Evolutionary conservation across 1,140 invertebrate genomes (phyloP), one percentile per base, ranked within the genome.

Genomic region (Eriosoma lanigerum): DNA sequence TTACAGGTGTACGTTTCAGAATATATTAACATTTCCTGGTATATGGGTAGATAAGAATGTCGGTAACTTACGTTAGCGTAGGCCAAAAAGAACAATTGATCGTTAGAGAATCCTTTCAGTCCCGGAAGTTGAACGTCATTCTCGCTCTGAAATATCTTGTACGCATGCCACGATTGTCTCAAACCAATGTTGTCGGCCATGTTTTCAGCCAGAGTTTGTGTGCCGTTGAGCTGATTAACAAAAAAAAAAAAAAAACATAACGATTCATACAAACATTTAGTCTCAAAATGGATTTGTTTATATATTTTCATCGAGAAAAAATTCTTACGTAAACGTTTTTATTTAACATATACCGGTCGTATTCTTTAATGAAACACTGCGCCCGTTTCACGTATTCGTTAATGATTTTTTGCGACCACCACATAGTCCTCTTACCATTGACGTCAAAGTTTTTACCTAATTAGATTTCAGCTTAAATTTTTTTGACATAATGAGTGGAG

Each of bases 121-220:
- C 94, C 94, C 0, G 94, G 93, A 32, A 96, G 85, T 81, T 88
- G 86, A 0, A 85, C 85, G 38, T 84, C 83, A 52, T 81, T 80
- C 87, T 84, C 81, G 87, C 87, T 44, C 86, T 85, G 15, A 89
- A 87, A 86, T 90, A 91, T 78, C 54, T 82, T 80, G 82, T 94
- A 93, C 17, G 94, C 95, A 46, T 88, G 84, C 81, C 91, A 90
- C 1, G 95, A 92, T 84, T 95, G 92, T 78, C 92, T 90, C 24
- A 98, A 84, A 4, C 95, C 91, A 8, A 94, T 94, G 84, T 97
- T 97, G 85, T 97, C 95, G 0, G 95, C 95, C 72, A 97, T 93
- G 84, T 97, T 97, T 87, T 97, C 95, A 19, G 90, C 93, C 80
- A 96, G 86, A 1, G 94, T 96, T 44, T 89, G 87, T 81, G 91